Evolutionary conservation across 2,113 vertebrate species (phyloP), one percentile per base, ranked within the genome.

Genomic region (Pedionomus torquatus): DNA sequence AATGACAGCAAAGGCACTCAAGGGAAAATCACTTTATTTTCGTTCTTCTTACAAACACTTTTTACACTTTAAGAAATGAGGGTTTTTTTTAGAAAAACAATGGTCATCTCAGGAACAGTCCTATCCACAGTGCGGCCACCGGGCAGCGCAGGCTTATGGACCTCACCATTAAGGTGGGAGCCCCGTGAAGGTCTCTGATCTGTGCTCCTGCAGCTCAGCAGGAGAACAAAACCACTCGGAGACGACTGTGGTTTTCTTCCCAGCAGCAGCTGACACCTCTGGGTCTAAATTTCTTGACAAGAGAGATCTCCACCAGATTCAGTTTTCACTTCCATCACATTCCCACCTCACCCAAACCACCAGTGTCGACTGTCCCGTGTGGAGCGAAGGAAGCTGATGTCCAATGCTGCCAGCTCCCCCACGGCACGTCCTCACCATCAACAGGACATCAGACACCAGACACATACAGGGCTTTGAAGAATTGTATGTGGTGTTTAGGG

Each of bases 21-120:
- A 21, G 58, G 64, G 17, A 90, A 90, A 95, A 79, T 4, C 1
- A 66, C 18, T 95, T 95, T 96, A 94, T 94, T 94, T 44, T 30
- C 61, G 54, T 82, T 77, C 60, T 52, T 43, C 66, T 92, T n/a
- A 91, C 23, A 88, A 93, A 91, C 12, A 25, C 13, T 71, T 88
- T 55, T 77, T 75, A 79, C 44, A 83, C 66, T 39, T 57, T 55
- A 83, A 91, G 58, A 93, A 87, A 93, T 8, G 2, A 70, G 35
- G 41, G n/a, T 58, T 24, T 48, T 65, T 65, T 61, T 46, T 4
- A 46, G 79, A 66, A 72, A 92, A 84, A n/a, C 2, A 46, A 72
- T 43, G 58, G 19, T 28, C 23, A 15, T 23, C 11, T 9, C 35
- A 37, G 43, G 48, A 43, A 39, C 1, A 6, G 31, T 52, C 55